Base-by-base conservation (phyloP, 2,113 vertebrate species). In the Datnioides undecimradiatus region DNA sequence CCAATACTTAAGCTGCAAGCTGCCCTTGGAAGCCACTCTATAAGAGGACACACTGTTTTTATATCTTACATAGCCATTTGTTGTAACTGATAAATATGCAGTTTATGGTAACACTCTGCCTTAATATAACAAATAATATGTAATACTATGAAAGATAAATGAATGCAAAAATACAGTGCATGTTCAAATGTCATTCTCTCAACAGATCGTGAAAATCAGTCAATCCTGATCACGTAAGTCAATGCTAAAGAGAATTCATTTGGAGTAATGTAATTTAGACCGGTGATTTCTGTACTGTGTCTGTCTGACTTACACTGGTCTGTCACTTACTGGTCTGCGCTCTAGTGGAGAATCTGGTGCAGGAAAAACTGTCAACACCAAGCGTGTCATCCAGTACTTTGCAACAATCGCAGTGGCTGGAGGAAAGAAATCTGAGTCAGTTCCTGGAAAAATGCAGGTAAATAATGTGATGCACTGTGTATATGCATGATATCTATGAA, bases 341-440 rank as follows among this genome's bases (percentile, higher is more conserved):
- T 82, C 43, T 85, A 76, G 97, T 0, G 96, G 97, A 96, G 97
- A 98, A 97, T 98, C 97, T 0, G 97, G 97, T 74, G 97, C 97
- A 0, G 97, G 97, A 85, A 98, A 99, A 95, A 98, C 97, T 90
- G 97, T 98, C 75, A 99, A 98, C 89, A 98, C 96, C 0, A 98
- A 98, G 27, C 95, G 96, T 90, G 97, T 98, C 94, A 98, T 97
- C 93, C 97, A 98, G 94, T 98, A 97, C 88, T 99, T 98, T 93
- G 97, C 97, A 52, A 97, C 96, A 95, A 97, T 98, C 85, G 97
- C 97, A 90, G 96, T 95, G 25, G 91, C 94, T 93, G 94, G 94
- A 9, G 82, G 66, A 33, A 92, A 90, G 71, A 94, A 94, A 59
- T 0, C 27, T 0, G 90, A 91, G 19, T 12, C 4, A 11, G 16